phyloP scores from a whole-genome alignment of 2,888 invertebrate genomes.

The Sphaerophoria rueppellii region DNA sequence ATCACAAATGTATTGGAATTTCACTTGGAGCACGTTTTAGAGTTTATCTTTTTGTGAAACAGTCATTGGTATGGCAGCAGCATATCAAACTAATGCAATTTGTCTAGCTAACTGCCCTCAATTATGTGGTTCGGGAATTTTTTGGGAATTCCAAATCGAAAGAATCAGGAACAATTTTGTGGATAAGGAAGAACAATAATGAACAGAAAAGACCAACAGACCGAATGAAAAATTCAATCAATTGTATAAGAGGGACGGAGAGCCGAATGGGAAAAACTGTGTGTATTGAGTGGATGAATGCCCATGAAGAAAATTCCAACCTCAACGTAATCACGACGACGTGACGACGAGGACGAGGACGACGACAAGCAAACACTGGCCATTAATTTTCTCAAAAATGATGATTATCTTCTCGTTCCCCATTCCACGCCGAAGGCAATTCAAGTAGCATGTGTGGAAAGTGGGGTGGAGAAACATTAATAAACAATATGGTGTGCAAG shows the following conservation, averaged over 20 bases:
- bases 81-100: constrained; percentile 51
- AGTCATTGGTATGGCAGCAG: not conserved
- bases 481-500: constrained; percentile 33
- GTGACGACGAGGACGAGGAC: not conserved
- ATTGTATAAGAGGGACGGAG: not conserved
- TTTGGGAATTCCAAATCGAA: constrained; percentile 49
- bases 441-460: constrained; percentile 7
- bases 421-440: constrained; percentile 1
- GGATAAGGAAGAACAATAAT: constrained; percentile 39
- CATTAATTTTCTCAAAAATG: constrained; percentile 47
- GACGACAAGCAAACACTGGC: constrained; percentile 22
- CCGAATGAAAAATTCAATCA: constrained; percentile 40
- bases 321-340: not conserved
- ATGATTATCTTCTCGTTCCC: constrained; percentile 40
- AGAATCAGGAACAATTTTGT: constrained; percentile 44
- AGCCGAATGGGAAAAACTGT: not conserved
- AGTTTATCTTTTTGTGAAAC: constrained; percentile 11
- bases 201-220: constrained; percentile 49
- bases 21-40: constrained; percentile 53
- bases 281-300: constrained; percentile 4
- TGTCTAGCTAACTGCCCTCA: constrained; percentile 63
- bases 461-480: not conserved
- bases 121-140: constrained; percentile 60
- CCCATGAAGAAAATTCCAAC: constrained; percentile 1
- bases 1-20: constrained; percentile 65